Percentiles rank a stretch among this genome's conserved stretches.
These are phyloP conservation scores for Ferrisia virgata DNA, from an alignment of 2,888 invertebrate genomes.

Conservation along the genomic window DNA sequence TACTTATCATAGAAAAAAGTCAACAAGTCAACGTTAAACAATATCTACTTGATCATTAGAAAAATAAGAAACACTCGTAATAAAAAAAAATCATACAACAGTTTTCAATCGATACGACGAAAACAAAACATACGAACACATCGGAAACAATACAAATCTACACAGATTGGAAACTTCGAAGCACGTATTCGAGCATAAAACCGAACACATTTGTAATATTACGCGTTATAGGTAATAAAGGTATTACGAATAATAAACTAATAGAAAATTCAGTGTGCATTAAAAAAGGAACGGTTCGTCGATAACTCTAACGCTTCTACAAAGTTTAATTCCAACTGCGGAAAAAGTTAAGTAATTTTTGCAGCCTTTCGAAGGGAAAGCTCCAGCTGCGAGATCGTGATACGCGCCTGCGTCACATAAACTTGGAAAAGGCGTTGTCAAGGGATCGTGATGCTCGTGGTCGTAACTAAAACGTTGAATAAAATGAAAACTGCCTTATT, in stretches of 20 bases:
- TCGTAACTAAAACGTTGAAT: conserved; percentile 34
- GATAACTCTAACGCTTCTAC: conserved; percentile 4
- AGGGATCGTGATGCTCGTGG: neutral
- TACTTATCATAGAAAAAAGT: neutral
- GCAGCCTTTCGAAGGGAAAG: conserved; percentile 38
- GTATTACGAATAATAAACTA: conserved; percentile 18
- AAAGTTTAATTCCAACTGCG: conserved; percentile 24
- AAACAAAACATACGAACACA: neutral
- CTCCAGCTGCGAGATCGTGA: conserved; percentile 19
- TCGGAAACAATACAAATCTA: neutral
- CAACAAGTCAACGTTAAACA: conserved; percentile 21
- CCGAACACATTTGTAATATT: neutral
- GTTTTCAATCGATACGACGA: neutral
- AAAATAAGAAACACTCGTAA: neutral
- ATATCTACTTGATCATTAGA: neutral
- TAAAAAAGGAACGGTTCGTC: neutral
- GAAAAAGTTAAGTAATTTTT: conserved; percentile 27
- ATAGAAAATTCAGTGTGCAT: neutral
- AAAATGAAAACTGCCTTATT: conserved; percentile 29
- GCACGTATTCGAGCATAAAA: neutral
- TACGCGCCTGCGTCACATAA: neutral
- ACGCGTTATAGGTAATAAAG: conserved; percentile 1
- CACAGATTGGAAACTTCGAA: neutral
- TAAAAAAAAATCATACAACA: neutral
- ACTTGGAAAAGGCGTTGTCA: conserved; percentile 39